Evolutionary conservation across 2,113 vertebrate species (phyloP).

Genomic region (Nibea albiflora): DNA sequence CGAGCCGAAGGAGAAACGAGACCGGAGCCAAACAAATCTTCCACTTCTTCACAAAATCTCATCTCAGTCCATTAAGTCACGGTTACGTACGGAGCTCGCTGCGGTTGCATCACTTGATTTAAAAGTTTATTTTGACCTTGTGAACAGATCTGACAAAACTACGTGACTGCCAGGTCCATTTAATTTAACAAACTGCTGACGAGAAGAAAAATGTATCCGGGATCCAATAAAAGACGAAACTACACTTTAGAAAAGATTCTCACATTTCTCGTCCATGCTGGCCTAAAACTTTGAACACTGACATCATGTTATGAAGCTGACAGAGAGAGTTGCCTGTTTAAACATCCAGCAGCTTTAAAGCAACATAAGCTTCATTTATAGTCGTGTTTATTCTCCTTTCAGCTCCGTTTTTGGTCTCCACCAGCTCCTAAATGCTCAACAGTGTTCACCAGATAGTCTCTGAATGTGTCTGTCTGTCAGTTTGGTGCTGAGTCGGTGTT

Average conservation of each 20-base stretch:
- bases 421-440: neutral
- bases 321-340: neutral
- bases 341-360: neutral
- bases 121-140: neutral
- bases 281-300: neutral
- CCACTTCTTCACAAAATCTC: neutral
- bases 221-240: too few species aligned
- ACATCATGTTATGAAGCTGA: neutral
- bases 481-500: neutral
- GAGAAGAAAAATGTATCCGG: neutral
- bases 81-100: neutral
- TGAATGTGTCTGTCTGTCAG: neutral
- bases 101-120: neutral
- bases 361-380: neutral
- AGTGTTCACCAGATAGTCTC: neutral
- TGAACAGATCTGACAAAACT: neutral
- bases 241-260: neutral
- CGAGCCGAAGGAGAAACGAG: neutral
- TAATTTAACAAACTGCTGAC: neutral
- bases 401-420: neutral
- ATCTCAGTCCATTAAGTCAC: neutral
- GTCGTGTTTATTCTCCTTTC: neutral
- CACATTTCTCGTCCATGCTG: neutral
- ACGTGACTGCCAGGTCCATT: neutral
- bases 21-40: neutral